Evolutionary conservation across 2,113 vertebrate species (phyloP), one percentile per base, ranked within the genome.

Genomic region (Podocnemis expansa): DNA sequence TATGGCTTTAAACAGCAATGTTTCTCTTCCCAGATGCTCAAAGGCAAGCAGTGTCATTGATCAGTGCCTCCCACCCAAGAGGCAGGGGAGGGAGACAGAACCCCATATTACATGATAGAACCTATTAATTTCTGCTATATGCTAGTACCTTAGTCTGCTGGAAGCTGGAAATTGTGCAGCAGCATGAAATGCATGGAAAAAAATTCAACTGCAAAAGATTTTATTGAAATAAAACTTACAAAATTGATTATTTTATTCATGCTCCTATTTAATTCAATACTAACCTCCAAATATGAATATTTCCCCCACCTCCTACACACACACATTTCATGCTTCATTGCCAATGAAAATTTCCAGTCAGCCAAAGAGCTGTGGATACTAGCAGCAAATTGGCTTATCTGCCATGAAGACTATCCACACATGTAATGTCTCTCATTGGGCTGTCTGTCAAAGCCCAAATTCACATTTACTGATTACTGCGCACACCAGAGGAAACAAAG

Each of bases 261-360:
- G 93, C 93, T 87, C 76, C 84, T 78, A 91, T 93, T 91, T 96
- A 96, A 94, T 88, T 96, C 93, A 89, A 16, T 91, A 93, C 86
- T 91, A 75, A 89, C 89, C 78, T 49, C 87, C 56, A 84, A 80
- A 91, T 95, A 78, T 21, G 41, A 97, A 95, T 82, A 67, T 55
- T 55, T 93, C n/a, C n/a, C n/a, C n/a, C n/a, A n/a, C n/a, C n/a
- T 21, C n/a, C 80, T 89, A 82, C 70, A 6, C 22, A 41, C 63
- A 73, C 82, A 84, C 19, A 38, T 21, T 70, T 70, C 21, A 38
- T 70, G 63, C 95, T 87, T n/a, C 78, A 85, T 89, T 88, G 94
- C 91, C 86, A 93, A 82, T 88, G 95, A 91, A 96, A 91, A 93
- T 96, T 93, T 89, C 91, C 82, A 91, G 87, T 81, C 81, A 85